These are phyloP conservation scores for Nibea coibor DNA, from an alignment of 2,113 vertebrate species.

Conservation along the genomic window DNA sequence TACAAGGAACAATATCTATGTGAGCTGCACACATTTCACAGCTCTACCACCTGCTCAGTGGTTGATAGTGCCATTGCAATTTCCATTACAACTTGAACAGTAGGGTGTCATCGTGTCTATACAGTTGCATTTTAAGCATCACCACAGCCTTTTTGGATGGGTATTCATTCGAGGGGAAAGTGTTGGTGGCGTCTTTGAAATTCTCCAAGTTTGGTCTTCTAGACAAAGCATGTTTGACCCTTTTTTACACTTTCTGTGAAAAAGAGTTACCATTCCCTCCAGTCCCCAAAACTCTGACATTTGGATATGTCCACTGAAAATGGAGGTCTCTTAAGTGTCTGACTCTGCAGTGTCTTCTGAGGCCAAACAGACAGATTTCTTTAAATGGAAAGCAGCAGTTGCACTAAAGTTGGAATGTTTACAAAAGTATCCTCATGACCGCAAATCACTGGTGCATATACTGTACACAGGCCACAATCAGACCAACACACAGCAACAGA, in stretches of 20 bases:
- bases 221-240: not conserved
- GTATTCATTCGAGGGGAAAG: not conserved
- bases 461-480: constrained; percentile 43
- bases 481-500: constrained; percentile 35
- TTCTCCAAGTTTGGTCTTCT: not conserved
- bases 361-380: constrained; percentile 45
- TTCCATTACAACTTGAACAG: not conserved
- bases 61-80: not conserved
- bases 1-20: not conserved
- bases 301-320: not conserved
- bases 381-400: constrained; percentile 58
- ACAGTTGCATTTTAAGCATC: not conserved
- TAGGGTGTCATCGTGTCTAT: not conserved
- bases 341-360: no score
- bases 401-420: constrained; percentile 61
- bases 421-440: constrained; percentile 50
- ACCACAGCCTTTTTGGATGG: not conserved
- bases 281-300: not conserved
- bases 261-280: not conserved
- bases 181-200: not conserved
- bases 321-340: no score
- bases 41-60: not conserved
- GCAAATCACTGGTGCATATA: constrained; percentile 58
- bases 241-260: not conserved
- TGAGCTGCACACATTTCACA: not conserved